A percentile compares a stretch with the other conserved stretches of the same genome.
These are phyloP conservation scores for Cactoblastis cactorum DNA, from an alignment of 2,888 invertebrate species.

Conservation along the genomic window DNA sequence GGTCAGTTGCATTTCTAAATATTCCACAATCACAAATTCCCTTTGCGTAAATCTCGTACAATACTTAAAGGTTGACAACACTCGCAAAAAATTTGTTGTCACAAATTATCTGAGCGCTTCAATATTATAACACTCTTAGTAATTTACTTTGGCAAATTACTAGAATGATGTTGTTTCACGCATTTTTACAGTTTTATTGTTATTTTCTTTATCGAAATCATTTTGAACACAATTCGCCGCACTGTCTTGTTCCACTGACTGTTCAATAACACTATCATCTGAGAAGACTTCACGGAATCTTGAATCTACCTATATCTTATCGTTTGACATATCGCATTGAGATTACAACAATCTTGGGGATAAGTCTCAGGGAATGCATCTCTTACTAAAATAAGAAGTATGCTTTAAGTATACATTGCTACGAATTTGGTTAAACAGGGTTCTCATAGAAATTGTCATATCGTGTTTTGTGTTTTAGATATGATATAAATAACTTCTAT, in stretches of 20 bases:
- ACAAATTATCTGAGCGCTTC: constrained; percentile 20
- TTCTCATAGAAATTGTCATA: too few species aligned
- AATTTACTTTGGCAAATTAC: constrained; percentile 20
- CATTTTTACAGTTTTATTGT: background rate
- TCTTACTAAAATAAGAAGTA: background rate
- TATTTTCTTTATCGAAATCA: background rate
- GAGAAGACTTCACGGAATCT: background rate
- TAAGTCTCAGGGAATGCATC: background rate
- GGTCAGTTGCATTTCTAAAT: too few species aligned
- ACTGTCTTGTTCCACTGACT: background rate
- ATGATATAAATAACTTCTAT: too few species aligned
- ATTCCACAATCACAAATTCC: too few species aligned
- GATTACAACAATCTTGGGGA: constrained; percentile 4
- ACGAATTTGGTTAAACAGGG: too few species aligned
- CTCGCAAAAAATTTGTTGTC: constrained; percentile 19
- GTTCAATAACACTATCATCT: background rate
- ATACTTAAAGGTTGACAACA: constrained; percentile 11
- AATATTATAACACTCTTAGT: constrained; percentile 16
- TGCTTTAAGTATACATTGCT: too few species aligned
- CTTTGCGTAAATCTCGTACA: too few species aligned
- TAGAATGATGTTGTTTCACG: constrained; percentile 14
- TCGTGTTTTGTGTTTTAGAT: too few species aligned
- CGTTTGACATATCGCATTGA: constrained; percentile 9
- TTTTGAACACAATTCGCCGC: background rate
- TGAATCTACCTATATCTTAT: background rate